Conservation (phyloP, 2,888 invertebrate genomes). For the Agonopterix subpropinquella region DNA sequence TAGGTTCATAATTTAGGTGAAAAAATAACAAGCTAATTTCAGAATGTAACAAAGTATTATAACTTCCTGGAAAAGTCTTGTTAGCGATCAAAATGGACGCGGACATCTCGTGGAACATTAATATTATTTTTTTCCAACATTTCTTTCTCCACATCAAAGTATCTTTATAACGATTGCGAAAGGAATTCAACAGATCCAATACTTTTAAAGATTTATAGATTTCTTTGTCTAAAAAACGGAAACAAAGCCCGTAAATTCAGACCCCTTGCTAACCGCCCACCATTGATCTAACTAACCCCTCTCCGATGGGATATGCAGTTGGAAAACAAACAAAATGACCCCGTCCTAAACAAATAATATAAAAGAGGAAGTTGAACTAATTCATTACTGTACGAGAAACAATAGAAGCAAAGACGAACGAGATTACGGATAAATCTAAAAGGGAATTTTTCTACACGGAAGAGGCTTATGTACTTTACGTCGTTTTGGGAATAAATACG, state of each 20-base stretch:
- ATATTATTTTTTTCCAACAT: slow-evolving; percentile 47
- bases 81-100: slow-evolving; percentile 59
- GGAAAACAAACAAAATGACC: slow-evolving; percentile 58
- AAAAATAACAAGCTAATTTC: slow-evolving; percentile 47
- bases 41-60: slow-evolving; percentile 51
- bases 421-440: slow-evolving; percentile 63
- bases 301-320: slow-evolving; percentile 50
- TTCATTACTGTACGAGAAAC: slow-evolving; percentile 60
- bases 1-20: slow-evolving; percentile 36
- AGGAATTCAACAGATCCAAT: slow-evolving; percentile 21
- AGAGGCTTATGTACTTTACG: slow-evolving; percentile 59
- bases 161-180: slow-evolving; percentile 37
- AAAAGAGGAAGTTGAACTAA: slow-evolving; percentile 49
- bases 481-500: slow-evolving; percentile 61
- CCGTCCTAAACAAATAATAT: slow-evolving; percentile 54
- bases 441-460: slow-evolving; percentile 55
- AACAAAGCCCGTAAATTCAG: slow-evolving; percentile 52
- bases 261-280: slow-evolving; percentile 51
- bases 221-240: slow-evolving; percentile 24
- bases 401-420: slow-evolving; percentile 61
- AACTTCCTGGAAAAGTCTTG: slow-evolving; percentile 57
- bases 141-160: slow-evolving; percentile 56
- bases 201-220: slow-evolving; percentile 18
- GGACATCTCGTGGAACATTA: slow-evolving; percentile 51
- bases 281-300: slow-evolving; percentile 56